Base-by-base conservation (phyloP, 2,113 vertebrate genomes). In the Aviceda subcristata region DNA sequence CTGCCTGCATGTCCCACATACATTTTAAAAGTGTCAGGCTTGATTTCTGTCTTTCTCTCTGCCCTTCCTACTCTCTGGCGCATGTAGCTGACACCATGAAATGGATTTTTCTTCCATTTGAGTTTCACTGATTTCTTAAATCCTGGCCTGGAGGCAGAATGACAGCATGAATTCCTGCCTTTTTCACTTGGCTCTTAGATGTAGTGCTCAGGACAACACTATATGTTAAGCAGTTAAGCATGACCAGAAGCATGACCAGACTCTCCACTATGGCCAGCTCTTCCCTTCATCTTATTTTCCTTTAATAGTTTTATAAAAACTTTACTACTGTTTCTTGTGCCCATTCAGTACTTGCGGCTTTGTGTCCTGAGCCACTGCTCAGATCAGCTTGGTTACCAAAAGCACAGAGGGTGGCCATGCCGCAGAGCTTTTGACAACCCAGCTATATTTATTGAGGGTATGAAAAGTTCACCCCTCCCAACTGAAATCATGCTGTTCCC, bases 121-220 rank as follows among this genome's bases (percentile, higher is more conserved):
- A 94, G 82, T 95, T 92, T 82, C 53, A 79, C 69, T 48, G 84
- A 82, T 78, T 95, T 94, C 83, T 85, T 89, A 68, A 93, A 57
- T 92, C 60, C 29, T 85, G 16, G 66, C 57, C 91, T 86, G 45
- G 38, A 79, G 69, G 66, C 45, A 90, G 62, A 94, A 88, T 48
- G 53, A 50, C 80, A 84, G 19, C 19, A 48, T 50, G 48, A 87
- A 73, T 85, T 82, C n/a, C 29, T 67, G 63, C 57, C 26, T 72
- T 94, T 82, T 87, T 45, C 41, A 32, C 38, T 89, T 87, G n/a
- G 24, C 39, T 59, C 10, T 82, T 46, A 57, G 23, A 73, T n/a
- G 38, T 16, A 86, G 27, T 9, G 15, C 45, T 43, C 46, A 73
- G 86, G 50, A 86, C n/a, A 85, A 26, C 2, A 1, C 23, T 86